These are phyloP conservation scores for Dastarcus helophoroides DNA, from an alignment of 2,888 invertebrate genomes.

Conservation along the genomic window DNA sequence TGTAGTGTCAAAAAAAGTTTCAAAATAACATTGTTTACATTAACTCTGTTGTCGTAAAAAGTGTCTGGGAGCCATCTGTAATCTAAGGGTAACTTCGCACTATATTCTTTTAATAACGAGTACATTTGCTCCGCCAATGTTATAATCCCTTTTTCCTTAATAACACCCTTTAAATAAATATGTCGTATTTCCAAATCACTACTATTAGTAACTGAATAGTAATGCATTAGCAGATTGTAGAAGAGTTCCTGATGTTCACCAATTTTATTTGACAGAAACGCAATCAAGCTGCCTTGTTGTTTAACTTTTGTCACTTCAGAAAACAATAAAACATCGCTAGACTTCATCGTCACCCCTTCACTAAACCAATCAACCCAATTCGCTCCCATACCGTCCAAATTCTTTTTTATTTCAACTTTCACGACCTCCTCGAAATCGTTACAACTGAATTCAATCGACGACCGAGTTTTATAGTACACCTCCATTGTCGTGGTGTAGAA, in stretches of 20 bases:
- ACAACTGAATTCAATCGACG: constrained; percentile 26
- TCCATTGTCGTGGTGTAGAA: constrained; percentile 49
- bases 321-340: constrained; percentile 40
- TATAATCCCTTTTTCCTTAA: neutral
- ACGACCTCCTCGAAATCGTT: constrained; percentile 40
- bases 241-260: constrained; percentile 8
- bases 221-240: constrained; percentile 31
- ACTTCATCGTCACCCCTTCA: constrained; percentile 31
- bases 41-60: constrained; percentile 6
- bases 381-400: neutral
- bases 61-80: constrained; percentile 29
- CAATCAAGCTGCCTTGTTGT: constrained; percentile 42
- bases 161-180: constrained; percentile 14
- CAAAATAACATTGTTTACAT: constrained; percentile 12
- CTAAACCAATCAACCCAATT: constrained; percentile 21
- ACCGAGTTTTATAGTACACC: constrained; percentile 44
- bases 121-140: constrained; percentile 1
- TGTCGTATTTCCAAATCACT: constrained; percentile 31
- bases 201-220: constrained; percentile 33
- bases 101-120: neutral
- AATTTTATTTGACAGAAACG: constrained; percentile 10
- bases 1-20: constrained; percentile 10
- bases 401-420: constrained; percentile 34
- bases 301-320: constrained; percentile 42
- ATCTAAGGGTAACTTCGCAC: constrained; percentile 24